Percentiles rank a stretch among this genome's conserved stretches.
phyloP scores from a whole-genome alignment of 2,888 invertebrate genomes.

The Drosophila austrosaltans region DNA sequence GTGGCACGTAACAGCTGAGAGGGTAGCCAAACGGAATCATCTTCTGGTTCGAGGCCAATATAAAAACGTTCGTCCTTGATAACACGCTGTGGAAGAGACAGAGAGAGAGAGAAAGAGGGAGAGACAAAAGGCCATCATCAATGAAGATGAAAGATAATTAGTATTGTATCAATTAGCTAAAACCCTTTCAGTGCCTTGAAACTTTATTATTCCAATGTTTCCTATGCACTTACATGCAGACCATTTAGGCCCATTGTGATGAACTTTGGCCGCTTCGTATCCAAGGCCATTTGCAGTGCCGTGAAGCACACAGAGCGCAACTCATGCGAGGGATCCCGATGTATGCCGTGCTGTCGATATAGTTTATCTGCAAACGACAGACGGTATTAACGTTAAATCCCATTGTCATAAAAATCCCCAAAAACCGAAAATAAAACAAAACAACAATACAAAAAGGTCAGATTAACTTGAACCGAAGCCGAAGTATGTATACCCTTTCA shows the following conservation, averaged over 20 bases:
- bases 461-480: too few species aligned
- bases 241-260: slow-evolving; percentile 93
- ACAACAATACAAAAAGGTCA: background rate
- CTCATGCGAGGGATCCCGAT: slow-evolving; percentile 92
- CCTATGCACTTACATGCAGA: slow-evolving; percentile 89
- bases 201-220: background rate
- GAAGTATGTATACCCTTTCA: too few species aligned
- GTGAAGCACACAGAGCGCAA: slow-evolving; percentile 92
- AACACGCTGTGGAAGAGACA: slow-evolving; percentile 87
- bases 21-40: slow-evolving; percentile 96
- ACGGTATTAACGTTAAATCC: slow-evolving; percentile 71
- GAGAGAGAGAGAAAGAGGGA: background rate
- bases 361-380: slow-evolving; percentile 87
- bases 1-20: slow-evolving; percentile 95
- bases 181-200: background rate
- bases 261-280: slow-evolving; percentile 93
- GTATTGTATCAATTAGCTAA: slow-evolving; percentile 3
- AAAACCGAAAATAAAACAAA: background rate
- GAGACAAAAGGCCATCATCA: background rate
- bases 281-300: slow-evolving; percentile 93
- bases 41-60: slow-evolving; percentile 94
- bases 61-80: slow-evolving; percentile 96
- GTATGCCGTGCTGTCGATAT: slow-evolving; percentile 90
- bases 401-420: slow-evolving; percentile 9
- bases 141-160: background rate